These are phyloP conservation scores for Artibeus lituratus DNA, from an alignment of 2,797 vertebrate species.

Conservation along the genomic window DNA sequence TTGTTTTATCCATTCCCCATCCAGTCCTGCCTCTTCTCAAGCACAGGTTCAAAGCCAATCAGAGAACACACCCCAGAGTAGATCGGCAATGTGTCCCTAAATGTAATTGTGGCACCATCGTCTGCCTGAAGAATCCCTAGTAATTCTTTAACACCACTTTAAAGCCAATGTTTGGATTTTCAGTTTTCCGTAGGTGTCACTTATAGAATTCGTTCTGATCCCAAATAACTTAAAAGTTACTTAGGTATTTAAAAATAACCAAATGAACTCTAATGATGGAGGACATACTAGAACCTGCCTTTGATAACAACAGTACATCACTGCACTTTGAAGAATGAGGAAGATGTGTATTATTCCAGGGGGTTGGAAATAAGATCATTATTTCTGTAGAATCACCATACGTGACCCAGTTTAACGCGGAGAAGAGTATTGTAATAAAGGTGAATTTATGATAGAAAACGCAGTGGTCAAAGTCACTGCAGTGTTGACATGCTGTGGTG, in stretches of 20 bases:
- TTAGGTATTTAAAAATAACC: neutral
- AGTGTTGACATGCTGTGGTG: neutral
- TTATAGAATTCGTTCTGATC: neutral
- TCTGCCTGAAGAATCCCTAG: neutral
- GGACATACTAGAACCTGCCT: neutral
- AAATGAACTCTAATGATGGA: neutral
- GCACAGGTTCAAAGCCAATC: neutral
- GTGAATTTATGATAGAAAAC: constrained; percentile 30
- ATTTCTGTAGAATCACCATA: constrained; percentile 9
- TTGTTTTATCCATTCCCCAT: neutral
- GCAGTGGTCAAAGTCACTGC: neutral
- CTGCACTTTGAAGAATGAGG: neutral
- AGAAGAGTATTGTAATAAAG: neutral
- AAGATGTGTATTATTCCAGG: neutral
- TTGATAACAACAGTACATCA: neutral
- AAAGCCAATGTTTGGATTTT: constrained; percentile 3
- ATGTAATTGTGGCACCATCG: neutral
- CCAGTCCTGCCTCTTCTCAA: neutral
- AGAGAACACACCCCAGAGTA: neutral
- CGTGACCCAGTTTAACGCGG: neutral
- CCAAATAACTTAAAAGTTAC: neutral
- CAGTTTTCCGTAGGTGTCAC: neutral
- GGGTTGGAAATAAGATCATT: neutral
- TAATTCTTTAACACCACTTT: neutral
- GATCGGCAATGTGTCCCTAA: neutral